Base-by-base conservation (phyloP, 2,888 invertebrate species). In the Acrobasis suavella region DNA sequence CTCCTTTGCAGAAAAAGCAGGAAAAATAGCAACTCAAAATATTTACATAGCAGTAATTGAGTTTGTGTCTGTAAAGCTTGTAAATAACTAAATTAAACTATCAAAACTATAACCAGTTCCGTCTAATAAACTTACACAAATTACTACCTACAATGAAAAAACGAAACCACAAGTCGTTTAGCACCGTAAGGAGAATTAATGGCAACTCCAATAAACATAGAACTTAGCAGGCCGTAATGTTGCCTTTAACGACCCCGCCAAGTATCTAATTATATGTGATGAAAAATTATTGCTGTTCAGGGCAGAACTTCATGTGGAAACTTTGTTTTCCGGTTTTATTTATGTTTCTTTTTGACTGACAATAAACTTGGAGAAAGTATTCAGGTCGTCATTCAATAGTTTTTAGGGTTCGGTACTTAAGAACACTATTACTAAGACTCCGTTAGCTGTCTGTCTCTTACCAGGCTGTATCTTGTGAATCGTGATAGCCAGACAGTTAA, bases 191-290 rank as follows among this genome's bases (percentile, higher is more conserved):
- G 58, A 42, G 58, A 62, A 64, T 67, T 65, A 66, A 62, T 51
- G 64, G 46, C 58, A 59, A 37, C 56, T 49, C 58, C 67, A 66
- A 69, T 67, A 67, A 67, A 69, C 65, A 65, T 32, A 15, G 64
- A 51, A 60, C 60, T 61, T 63, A 66, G 65, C 66, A 65, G 62
- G 50, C 51, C 59, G 52, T 67, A 66, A 69, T 67, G 67, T 62
- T 59, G 8, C 46, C 52, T 62, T 64, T 69, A 69, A 69, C 60
- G 65, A 62, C 66, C 60, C 54, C 54, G 58, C 63, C 58, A 64
- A 66, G 64, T 65, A 62, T 62, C 69, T 67, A 67, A 69, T 69
- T 69, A 67, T 63, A 54, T 60, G 67, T 65, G 66, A 69, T 69
- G 66, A 67, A 67, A 67, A 66, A 67, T 62, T 65, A 69, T 66